phyloP scores from a whole-genome alignment of 2,888 invertebrate genomes.

The Lasioglossum leucozonium region DNA sequence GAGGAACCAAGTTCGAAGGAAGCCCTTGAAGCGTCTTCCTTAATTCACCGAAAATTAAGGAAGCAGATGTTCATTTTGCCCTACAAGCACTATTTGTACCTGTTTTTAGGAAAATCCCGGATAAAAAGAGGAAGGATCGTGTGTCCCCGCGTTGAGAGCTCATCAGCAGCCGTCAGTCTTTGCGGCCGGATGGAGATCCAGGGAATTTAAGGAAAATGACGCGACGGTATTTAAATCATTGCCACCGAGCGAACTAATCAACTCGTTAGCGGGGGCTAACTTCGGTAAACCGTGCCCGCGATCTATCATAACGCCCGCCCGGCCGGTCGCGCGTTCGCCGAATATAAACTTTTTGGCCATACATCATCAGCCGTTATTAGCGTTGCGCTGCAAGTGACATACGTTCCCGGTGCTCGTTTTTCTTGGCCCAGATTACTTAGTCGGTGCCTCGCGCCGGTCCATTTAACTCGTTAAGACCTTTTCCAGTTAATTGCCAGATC shows the following conservation, averaged over 20 bases:
- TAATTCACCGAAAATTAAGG: background rate
- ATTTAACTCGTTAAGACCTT: slow-evolving; percentile 61
- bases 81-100: background rate
- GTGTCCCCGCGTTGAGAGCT: background rate
- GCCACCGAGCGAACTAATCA: slow-evolving; percentile 54
- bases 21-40: too few relatives aligned
- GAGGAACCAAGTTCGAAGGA: too few relatives aligned
- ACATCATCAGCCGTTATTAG: slow-evolving; percentile 59
- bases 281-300: slow-evolving; percentile 41
- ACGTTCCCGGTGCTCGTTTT: slow-evolving; percentile 55
- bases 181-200: background rate
- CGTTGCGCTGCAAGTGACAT: slow-evolving; percentile 54
- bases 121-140: background rate
- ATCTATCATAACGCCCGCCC: slow-evolving; percentile 56
- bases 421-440: slow-evolving; percentile 48
- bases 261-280: slow-evolving; percentile 50
- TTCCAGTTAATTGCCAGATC: slow-evolving; percentile 41
- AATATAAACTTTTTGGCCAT: slow-evolving; percentile 60
- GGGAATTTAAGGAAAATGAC: background rate
- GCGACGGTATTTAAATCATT: slow-evolving; percentile 54
- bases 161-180: background rate
- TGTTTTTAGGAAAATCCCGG: background rate
- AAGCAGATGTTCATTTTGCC: background rate
- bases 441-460: slow-evolving; percentile 26
- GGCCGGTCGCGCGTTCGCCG: slow-evolving; percentile 18